phyloP scores from a whole-genome alignment of 2,113 vertebrate species.

The Felis catus region DNA sequence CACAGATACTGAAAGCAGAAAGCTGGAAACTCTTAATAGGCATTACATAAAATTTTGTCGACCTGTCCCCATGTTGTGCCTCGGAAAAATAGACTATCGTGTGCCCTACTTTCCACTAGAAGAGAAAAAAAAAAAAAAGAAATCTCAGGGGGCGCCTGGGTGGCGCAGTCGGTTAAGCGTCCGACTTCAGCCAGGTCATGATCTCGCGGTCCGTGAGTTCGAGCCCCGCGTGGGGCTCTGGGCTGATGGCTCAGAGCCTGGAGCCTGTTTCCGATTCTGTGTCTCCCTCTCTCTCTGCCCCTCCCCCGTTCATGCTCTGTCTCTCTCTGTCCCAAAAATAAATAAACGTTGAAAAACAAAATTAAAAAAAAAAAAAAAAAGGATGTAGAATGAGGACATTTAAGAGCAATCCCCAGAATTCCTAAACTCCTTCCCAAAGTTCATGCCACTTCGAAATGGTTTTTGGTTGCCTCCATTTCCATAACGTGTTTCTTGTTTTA shows the following conservation, averaged over 20 bases:
- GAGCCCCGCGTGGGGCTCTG: too few relatives aligned
- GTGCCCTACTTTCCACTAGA: not conserved
- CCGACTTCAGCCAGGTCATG: too few relatives aligned
- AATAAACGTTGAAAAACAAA: too few relatives aligned
- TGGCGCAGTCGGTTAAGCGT: too few relatives aligned
- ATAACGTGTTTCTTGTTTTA: not conserved
- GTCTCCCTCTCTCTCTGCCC: too few relatives aligned
- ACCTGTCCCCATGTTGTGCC: not conserved
- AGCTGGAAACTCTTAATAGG: not conserved
- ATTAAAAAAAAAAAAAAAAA: not conserved
- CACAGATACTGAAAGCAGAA: not conserved
- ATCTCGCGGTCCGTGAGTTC: too few relatives aligned
- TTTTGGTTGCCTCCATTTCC: not conserved
- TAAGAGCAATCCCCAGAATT: not conserved
- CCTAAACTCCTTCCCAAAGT: not conserved
- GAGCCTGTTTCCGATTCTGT: too few relatives aligned
- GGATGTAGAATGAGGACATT: not conserved
- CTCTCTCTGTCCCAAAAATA: too few relatives aligned
- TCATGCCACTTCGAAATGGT: not conserved
- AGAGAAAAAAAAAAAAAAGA: not conserved
- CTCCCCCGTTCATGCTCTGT: too few relatives aligned
- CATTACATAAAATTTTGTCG: not conserved
- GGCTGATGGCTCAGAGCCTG: too few relatives aligned
- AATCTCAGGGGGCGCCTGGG: too few relatives aligned
- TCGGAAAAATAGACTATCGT: not conserved